Conservation (phyloP, 2,797 vertebrate species). For the Petrocephalus sullivani region DNA sequence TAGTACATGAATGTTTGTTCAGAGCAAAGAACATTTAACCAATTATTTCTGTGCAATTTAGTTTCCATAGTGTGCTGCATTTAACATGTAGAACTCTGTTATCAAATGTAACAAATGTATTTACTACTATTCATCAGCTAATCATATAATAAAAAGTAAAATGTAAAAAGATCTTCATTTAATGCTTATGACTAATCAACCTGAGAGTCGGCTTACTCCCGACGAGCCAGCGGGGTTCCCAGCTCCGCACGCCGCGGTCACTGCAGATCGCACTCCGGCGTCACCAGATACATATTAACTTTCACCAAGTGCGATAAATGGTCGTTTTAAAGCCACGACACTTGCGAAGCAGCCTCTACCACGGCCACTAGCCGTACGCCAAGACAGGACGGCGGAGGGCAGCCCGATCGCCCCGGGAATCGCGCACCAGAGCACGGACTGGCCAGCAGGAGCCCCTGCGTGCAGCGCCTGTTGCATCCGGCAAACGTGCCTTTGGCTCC, state of each 20-base stretch:
- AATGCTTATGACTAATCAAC: not conserved
- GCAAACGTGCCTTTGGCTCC: not conserved
- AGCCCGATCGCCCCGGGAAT: not conserved
- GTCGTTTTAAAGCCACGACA: not conserved
- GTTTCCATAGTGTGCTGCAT: not conserved
- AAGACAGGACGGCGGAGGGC: not conserved
- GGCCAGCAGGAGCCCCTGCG: not conserved
- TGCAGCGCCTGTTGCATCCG: slow-evolving; percentile 2
- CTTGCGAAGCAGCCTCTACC: not conserved
- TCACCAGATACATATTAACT: not conserved
- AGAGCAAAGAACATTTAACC: not conserved
- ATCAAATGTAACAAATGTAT: too few species aligned
- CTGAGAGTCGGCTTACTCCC: not conserved
- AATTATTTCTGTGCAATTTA: not conserved
- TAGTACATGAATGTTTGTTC: not conserved
- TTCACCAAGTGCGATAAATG: not conserved
- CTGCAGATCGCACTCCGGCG: not conserved
- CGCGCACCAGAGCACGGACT: not conserved
- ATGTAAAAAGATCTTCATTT: not conserved
- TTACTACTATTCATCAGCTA: too few species aligned
- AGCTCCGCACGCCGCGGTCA: not conserved
- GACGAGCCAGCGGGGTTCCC: too few species aligned
- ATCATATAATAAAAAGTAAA: not conserved
- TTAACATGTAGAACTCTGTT: not conserved
- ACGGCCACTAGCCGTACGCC: too few species aligned